phyloP scores from a whole-genome alignment of 1,140 invertebrate genomes.

The Zaprionus camerounensis region DNA sequence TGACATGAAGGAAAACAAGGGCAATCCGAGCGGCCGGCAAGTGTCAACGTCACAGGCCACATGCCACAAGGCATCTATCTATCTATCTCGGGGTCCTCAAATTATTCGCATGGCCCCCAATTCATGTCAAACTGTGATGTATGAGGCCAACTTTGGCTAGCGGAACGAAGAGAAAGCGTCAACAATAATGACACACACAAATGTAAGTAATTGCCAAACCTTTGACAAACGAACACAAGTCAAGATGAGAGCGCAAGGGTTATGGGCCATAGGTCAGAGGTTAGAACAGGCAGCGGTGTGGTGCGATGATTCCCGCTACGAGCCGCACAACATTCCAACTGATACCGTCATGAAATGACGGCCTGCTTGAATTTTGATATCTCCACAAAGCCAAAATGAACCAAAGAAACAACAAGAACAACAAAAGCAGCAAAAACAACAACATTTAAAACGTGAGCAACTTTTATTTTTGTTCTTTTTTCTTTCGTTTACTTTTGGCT shows the following conservation, averaged over 20 bases:
- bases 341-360: constrained; percentile 43
- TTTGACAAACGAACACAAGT: constrained; percentile 50
- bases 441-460: constrained; percentile 62
- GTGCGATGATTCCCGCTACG: background rate
- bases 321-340: constrained; percentile 15
- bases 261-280: background rate
- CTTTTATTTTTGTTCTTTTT: constrained; percentile 47
- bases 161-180: constrained; percentile 33
- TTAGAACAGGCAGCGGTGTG: background rate
- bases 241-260: constrained; percentile 26
- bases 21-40: constrained; percentile 42
- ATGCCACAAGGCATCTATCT: constrained; percentile 33
- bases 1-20: constrained; percentile 73
- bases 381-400: background rate
- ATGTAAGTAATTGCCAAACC: constrained; percentile 68
- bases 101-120: constrained; percentile 5
- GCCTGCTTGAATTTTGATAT: constrained; percentile 34
- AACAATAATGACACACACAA: constrained; percentile 47
- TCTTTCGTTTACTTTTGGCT: constrained; percentile 49
- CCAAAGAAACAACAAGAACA: constrained; percentile 19
- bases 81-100: background rate
- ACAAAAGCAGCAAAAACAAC: constrained; percentile 24
- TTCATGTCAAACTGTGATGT: constrained; percentile 55
- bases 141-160: constrained; percentile 62
- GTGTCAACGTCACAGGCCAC: constrained; percentile 41